These are phyloP conservation scores for Magallana nippona DNA, from an alignment of 2,888 invertebrate species.

Conservation along the genomic window DNA sequence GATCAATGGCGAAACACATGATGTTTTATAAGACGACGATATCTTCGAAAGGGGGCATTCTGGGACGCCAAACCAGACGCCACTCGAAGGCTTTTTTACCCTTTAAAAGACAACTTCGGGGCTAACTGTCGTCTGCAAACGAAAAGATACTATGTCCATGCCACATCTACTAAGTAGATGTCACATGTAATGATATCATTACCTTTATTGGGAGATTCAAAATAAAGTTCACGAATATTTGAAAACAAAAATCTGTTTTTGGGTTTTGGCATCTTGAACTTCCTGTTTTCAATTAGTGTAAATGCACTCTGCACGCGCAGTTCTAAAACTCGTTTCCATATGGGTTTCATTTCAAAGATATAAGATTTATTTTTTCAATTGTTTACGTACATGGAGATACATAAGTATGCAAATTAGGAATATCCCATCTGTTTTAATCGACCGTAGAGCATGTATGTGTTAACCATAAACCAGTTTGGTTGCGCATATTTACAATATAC, in stretches of 20 bases:
- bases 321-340: background rate
- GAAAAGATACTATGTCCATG: background rate
- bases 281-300: background rate
- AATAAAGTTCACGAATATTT: too few relatives aligned
- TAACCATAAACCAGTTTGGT: conserved; percentile 3
- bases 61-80: background rate
- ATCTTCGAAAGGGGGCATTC: background rate
- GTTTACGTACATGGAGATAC: background rate
- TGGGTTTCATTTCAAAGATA: background rate
- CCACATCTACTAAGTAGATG: background rate
- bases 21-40: background rate
- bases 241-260: too few relatives aligned
- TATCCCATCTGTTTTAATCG: background rate
- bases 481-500: background rate
- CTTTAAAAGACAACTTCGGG: background rate
- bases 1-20: conserved; percentile 3
- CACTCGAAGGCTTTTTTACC: background rate
- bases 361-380: background rate
- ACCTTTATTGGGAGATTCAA: background rate
- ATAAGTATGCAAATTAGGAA: conserved; percentile 16
- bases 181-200: background rate
- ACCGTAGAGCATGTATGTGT: conserved; percentile 3
- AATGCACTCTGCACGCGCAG: background rate
- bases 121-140: background rate
- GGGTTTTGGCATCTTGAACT: too few relatives aligned